A percentile compares a stretch with the other conserved stretches of the same genome.
Evolutionary conservation across 2,888 invertebrate species (phyloP).

Genomic region (Pandemis cinnamomeana): DNA sequence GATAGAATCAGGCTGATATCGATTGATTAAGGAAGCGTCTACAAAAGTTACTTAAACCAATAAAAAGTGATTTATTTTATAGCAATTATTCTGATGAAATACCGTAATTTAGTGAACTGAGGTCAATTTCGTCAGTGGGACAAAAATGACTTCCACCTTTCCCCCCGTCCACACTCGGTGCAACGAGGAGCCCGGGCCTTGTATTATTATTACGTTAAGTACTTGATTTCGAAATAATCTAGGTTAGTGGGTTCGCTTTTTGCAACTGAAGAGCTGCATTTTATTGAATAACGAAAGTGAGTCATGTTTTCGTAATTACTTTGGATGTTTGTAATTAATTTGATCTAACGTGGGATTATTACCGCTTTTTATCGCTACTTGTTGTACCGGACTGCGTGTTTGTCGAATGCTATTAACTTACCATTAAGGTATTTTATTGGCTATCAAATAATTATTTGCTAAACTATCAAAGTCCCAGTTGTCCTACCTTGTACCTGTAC

Average conservation of each 20-base stretch:
- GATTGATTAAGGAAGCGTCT: background rate
- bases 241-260: constrained; percentile 58
- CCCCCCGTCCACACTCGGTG: constrained; percentile 13
- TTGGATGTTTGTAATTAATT: constrained; percentile 22
- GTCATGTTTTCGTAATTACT: constrained; percentile 35
- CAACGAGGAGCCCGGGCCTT: constrained; percentile 16
- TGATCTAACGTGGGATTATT: constrained; percentile 25
- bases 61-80: background rate
- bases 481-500: no score
- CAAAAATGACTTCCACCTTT: constrained; percentile 33
- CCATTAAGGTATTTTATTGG: background rate
- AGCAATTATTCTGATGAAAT: constrained; percentile 8
- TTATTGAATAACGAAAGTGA: constrained; percentile 47
- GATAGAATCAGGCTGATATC: background rate
- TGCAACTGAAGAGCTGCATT: constrained; percentile 46
- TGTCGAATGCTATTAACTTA: background rate
- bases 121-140: constrained; percentile 27
- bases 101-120: constrained; percentile 18
- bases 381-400: no score
- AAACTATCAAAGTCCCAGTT: background rate
- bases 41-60: background rate
- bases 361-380: background rate
- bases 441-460: background rate
- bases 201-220: constrained; percentile 45
- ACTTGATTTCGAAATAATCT: constrained; percentile 51